Percentiles rank a stretch among this genome's conserved stretches.
Evolutionary conservation across 2,888 invertebrate genomes (phyloP).

Genomic region (Drosophila austrosaltans): DNA sequence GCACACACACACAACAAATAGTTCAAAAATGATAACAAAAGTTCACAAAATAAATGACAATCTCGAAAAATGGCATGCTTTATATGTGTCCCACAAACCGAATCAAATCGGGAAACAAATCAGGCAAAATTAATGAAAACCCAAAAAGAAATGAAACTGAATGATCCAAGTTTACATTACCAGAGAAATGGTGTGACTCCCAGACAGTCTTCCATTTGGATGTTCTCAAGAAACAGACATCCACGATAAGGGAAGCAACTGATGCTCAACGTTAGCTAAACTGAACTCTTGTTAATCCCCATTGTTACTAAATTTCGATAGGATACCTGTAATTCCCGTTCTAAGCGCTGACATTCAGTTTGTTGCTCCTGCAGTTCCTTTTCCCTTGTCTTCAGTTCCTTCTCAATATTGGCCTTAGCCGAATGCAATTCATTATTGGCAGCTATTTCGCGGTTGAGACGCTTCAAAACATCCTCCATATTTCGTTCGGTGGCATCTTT

Average conservation of each 20-base stretch:
- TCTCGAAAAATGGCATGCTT: not conserved
- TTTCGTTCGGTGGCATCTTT: conserved; percentile 79
- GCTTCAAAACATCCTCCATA: conserved; percentile 79
- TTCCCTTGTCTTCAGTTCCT: conserved; percentile 72
- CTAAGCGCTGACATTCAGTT: conserved; percentile 74
- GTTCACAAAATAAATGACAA: not conserved
- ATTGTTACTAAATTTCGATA: not conserved
- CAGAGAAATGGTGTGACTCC: no score
- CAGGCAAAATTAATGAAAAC: no score
- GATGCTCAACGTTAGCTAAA: no score
- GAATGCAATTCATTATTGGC: conserved; percentile 80
- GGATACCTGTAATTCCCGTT: conserved; percentile 78
- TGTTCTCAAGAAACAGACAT: no score
- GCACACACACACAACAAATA: no score
- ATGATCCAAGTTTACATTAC: no score
- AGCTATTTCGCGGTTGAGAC: conserved; percentile 80
- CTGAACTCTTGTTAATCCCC: no score
- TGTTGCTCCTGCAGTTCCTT: conserved; percentile 79
- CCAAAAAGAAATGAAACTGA: no score
- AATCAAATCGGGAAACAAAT: not conserved
- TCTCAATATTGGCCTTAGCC: conserved; percentile 69
- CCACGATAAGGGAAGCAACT: no score
- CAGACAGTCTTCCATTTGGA: no score
- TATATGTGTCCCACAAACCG: not conserved
- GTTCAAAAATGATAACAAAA: not conserved